A percentile compares a stretch with the other conserved stretches of the same genome.
Conservation (phyloP, 2,113 vertebrate species). For the crab-eating macaque (Macaca fascicularis) region T2T-MFA8v1.1 NC_088391.1:33066001-33066500, state of each 20-base stretch:
- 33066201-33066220: no score
- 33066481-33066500: neutral
- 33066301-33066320: neutral
- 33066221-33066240: no score
- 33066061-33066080: no score
- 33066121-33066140: no score
- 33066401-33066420: neutral
- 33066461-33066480: neutral
- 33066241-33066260: neutral
- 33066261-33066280: neutral
- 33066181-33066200: no score
- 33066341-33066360: neutral
- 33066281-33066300: conserved; percentile 31
- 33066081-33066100: no score
- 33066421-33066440: neutral
- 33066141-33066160: no score
- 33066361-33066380: neutral
- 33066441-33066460: neutral
- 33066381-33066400: neutral
- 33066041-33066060: no score
- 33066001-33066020: no score
- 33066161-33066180: no score
- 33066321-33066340: neutral
- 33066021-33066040: no score
- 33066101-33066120: no score